These are phyloP conservation scores for Desoria tigrina DNA, from an alignment of 2,888 invertebrate genomes.

Conservation along the genomic window DNA sequence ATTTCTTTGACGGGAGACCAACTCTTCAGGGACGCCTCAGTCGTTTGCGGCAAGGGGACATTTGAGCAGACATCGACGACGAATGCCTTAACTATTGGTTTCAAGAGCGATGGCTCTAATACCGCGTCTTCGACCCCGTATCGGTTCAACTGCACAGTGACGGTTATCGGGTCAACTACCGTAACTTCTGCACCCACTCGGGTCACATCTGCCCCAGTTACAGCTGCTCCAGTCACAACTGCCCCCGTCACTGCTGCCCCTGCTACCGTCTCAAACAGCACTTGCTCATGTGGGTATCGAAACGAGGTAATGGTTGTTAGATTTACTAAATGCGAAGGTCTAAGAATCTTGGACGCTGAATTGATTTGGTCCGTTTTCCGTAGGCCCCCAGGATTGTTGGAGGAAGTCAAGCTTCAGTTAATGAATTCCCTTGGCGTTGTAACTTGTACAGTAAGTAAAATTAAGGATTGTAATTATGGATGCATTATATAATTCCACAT, in stretches of 20 bases:
- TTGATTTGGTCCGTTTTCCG: neutral
- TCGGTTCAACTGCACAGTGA: slow-evolving; percentile 19
- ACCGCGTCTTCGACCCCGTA: slow-evolving; percentile 13
- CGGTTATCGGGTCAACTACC: slow-evolving; percentile 14
- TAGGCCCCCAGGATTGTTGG: slow-evolving; percentile 45
- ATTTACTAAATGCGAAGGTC: too few relatives aligned
- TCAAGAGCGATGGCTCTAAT: slow-evolving; percentile 28
- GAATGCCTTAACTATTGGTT: slow-evolving; percentile 35
- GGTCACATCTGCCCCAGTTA: neutral
- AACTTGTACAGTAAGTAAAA: slow-evolving; percentile 31
- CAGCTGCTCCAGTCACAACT: slow-evolving; percentile 6
- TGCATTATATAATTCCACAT: slow-evolving; percentile 1
- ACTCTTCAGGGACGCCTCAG: slow-evolving; percentile 1
- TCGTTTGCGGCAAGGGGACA: slow-evolving; percentile 35
- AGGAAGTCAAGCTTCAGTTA: slow-evolving; percentile 27
- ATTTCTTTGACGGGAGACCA: slow-evolving; percentile 38
- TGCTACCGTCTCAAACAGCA: neutral
- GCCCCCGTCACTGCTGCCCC: neutral
- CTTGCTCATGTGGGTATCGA: slow-evolving; percentile 33
- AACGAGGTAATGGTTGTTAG: slow-evolving; percentile 26
- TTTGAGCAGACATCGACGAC: slow-evolving; percentile 14
- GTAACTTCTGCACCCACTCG: slow-evolving; percentile 2
- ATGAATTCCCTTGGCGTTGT: slow-evolving; percentile 46
- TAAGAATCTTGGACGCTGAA: neutral
- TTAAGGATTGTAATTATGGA: neutral